Evolutionary conservation across 1,140 invertebrate genomes (phyloP).

Genomic region (Drosophila mauritiana): DNA sequence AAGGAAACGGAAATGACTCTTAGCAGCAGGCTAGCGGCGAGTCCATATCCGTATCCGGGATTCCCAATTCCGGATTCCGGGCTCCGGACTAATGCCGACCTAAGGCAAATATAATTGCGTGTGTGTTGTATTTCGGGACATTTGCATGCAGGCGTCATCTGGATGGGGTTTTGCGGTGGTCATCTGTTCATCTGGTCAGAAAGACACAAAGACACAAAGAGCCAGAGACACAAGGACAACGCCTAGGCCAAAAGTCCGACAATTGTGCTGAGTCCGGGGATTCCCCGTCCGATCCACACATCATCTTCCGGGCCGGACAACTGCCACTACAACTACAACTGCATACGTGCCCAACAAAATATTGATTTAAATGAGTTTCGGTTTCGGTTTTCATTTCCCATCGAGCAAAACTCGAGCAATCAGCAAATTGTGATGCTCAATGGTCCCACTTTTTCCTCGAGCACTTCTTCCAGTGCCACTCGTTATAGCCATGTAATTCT

Average conservation of each 20-base stretch:
- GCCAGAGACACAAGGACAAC: constrained; percentile 32
- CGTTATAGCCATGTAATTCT: constrained; percentile 60
- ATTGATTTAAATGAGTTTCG: constrained; percentile 84
- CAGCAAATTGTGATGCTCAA: constrained; percentile 83
- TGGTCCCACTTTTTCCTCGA: constrained; percentile 74
- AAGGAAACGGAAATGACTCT: constrained; percentile 77
- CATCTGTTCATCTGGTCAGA: constrained; percentile 39
- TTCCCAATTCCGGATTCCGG: constrained; percentile 28
- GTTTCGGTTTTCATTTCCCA: constrained; percentile 81
- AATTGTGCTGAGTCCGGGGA: constrained; percentile 74
- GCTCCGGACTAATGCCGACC: constrained; percentile 73
- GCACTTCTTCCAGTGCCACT: constrained; percentile 56
- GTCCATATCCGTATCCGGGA: constrained; percentile 39
- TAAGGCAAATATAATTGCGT: constrained; percentile 82
- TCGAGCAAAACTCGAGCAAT: constrained; percentile 74
- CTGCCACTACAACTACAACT: constrained; percentile 21
- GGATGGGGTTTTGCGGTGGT: constrained; percentile 61
- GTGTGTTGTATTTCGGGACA: constrained; percentile 69
- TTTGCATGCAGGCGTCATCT: constrained; percentile 81
- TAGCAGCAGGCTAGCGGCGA: constrained; percentile 55
- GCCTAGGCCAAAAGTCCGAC: constrained; percentile 48
- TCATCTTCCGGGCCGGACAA: constrained; percentile 23
- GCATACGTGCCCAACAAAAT: constrained; percentile 81
- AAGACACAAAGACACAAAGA: constrained; percentile 35
- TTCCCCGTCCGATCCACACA: constrained; percentile 5